Percentiles rank a stretch among this genome's conserved stretches.
Conservation (phyloP, 2,888 invertebrate species). For the Polydesmus complanatus region DNA sequence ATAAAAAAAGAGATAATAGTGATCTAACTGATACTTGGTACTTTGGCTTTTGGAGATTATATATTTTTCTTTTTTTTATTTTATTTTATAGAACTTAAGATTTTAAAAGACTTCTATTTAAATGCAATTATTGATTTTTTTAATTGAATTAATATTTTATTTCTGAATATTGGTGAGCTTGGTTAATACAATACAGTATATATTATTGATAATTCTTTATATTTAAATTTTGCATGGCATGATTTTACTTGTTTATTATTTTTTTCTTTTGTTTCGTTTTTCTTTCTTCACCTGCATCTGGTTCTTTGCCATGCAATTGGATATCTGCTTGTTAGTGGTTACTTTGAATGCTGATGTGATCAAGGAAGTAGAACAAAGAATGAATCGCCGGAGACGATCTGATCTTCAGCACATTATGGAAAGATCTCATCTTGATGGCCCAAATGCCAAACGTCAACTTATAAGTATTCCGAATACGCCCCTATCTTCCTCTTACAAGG, state of each 20-base stretch:
- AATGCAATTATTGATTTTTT: too few relatives aligned
- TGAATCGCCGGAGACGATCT: constrained; percentile 17
- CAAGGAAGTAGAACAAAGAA: constrained; percentile 17
- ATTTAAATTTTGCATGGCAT: constrained; percentile 29
- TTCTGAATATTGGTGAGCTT: too few relatives aligned
- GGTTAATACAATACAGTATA: too few relatives aligned
- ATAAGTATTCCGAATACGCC: background rate
- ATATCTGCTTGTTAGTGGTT: constrained; percentile 11
- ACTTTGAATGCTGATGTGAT: constrained; percentile 17
- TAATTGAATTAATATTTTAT: constrained; percentile 33
- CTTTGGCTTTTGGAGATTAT: too few relatives aligned
- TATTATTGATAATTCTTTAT: too few relatives aligned
- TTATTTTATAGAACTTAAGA: too few relatives aligned
- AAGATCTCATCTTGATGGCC: constrained; percentile 8
- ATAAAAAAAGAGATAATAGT: too few relatives aligned
- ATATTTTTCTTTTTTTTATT: too few relatives aligned
- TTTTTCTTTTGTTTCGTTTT: constrained; percentile 10
- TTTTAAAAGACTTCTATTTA: too few relatives aligned
- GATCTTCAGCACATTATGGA: constrained; percentile 16
- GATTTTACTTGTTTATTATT: constrained; percentile 18
- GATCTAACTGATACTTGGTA: too few relatives aligned
- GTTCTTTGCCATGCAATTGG: too few relatives aligned
- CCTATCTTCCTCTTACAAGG: background rate
- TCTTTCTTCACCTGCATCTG: constrained; percentile 7
- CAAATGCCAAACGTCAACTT: constrained; percentile 10